Percentiles rank a stretch among this genome's conserved stretches.
Conservation (phyloP, 2,888 invertebrate genomes). For the Machimus atricapillus region DNA sequence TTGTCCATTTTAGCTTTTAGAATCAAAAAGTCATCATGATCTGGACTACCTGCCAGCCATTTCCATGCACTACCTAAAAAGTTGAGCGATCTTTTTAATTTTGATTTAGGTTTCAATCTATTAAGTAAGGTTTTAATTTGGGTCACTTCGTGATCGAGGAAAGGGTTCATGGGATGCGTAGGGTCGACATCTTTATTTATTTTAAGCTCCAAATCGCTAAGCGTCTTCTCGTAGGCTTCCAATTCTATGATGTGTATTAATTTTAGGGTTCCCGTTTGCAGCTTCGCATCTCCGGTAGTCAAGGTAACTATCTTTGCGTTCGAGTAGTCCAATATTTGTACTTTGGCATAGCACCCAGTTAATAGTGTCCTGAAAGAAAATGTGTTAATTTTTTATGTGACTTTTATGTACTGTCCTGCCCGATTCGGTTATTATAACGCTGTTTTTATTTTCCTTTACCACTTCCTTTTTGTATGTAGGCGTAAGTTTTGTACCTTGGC, state of each 20-base stretch:
- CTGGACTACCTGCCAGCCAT: not conserved
- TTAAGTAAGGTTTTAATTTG: not conserved
- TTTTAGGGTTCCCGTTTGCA: not conserved
- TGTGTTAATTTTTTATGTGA: too few relatives aligned
- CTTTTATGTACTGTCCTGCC: not conserved
- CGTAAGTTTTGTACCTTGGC: not conserved
- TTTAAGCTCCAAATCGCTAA: not conserved
- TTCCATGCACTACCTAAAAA: conserved; percentile 12
- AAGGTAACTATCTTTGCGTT: too few relatives aligned
- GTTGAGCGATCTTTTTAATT: not conserved
- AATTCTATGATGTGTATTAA: not conserved
- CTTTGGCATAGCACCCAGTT: too few relatives aligned
- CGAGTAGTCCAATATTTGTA: too few relatives aligned
- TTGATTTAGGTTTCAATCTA: not conserved
- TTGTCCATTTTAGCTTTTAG: conserved; percentile 8
- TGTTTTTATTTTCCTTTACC: not conserved
- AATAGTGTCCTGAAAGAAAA: too few relatives aligned
- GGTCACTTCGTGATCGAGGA: not conserved
- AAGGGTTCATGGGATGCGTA: not conserved
- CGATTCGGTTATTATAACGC: not conserved
- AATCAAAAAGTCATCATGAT: conserved; percentile 15
- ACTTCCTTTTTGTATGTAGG: not conserved
- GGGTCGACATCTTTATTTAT: conserved; percentile 28
- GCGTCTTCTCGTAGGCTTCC: not conserved
- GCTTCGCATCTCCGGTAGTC: not conserved